phyloP scores from a whole-genome alignment of 2,113 vertebrate species.

The Butastur rufipennis region DNA sequence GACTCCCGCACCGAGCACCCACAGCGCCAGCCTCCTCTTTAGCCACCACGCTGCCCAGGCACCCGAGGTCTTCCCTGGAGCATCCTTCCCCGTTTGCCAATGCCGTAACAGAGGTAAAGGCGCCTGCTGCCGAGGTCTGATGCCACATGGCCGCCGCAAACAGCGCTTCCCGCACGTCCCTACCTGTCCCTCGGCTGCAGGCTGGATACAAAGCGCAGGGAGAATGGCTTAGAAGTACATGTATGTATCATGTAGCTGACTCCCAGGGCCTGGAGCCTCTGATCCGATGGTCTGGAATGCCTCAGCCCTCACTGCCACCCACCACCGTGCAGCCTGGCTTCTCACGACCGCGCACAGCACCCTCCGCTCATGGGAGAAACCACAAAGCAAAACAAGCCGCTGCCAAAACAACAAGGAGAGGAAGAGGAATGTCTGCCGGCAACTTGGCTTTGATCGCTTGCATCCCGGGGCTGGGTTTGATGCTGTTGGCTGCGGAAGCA shows the following conservation, averaged over 20 bases:
- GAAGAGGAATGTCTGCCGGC: constrained; percentile 43
- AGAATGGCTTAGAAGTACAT: background rate
- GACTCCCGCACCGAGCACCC: background rate
- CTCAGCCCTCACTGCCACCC: constrained; percentile 1
- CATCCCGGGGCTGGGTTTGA: background rate
- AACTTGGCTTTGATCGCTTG: background rate
- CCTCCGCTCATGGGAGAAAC: constrained; percentile 34
- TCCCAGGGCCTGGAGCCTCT: background rate
- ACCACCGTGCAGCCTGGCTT: background rate
- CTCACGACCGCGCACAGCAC: background rate
- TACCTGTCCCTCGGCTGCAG: accelerated
- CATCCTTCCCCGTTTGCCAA: background rate
- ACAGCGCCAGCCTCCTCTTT: background rate
- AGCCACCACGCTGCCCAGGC: accelerated
- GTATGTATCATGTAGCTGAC: accelerated
- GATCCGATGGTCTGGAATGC: background rate
- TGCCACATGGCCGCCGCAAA: accelerated
- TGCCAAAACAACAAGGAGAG: constrained; percentile 32
- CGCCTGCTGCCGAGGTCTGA: accelerated
- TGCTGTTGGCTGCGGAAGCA: constrained; percentile 1
- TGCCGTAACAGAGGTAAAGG: background rate
- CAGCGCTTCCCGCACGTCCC: accelerated
- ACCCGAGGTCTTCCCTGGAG: accelerated
- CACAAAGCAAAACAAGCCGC: constrained; percentile 21
- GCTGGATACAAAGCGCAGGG: accelerated